Evolutionary conservation across 2,888 invertebrate genomes (phyloP).

Genomic region (Drosophila barbarae): DNA sequence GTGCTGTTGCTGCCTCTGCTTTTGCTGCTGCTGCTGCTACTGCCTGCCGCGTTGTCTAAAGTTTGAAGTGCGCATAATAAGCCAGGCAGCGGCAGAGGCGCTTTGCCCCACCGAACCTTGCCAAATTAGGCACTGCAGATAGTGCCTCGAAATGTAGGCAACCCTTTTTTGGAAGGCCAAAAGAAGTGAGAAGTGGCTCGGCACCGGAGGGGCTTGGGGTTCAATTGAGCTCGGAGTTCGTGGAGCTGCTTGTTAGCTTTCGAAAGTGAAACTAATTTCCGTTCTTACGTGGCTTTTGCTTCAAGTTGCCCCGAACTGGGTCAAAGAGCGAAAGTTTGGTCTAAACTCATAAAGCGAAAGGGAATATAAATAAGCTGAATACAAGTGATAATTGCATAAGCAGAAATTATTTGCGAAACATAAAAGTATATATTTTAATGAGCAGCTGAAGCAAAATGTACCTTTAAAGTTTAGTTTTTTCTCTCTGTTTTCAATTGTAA

Average conservation of each 20-base stretch:
- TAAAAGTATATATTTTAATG: neutral
- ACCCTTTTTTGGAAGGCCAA: conserved; percentile 33
- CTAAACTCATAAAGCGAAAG: conserved; percentile 4
- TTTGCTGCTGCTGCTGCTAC: conserved; percentile 23
- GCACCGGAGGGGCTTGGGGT: neutral
- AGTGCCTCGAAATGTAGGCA: conserved; percentile 53
- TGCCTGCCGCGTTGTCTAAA: conserved; percentile 64
- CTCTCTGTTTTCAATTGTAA: no score
- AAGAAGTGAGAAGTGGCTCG: neutral
- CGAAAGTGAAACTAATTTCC: conserved; percentile 61
- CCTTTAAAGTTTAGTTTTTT: no score
- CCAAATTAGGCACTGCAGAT: conserved; percentile 69
- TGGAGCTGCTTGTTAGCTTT: conserved; percentile 43
- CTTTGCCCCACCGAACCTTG: conserved; percentile 45
- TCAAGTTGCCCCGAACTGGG: conserved; percentile 31
- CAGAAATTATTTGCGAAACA: neutral
- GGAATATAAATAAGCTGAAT: conserved; percentile 8
- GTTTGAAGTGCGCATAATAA: conserved; percentile 75
- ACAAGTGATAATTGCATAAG: conserved; percentile 9
- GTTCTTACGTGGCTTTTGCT: conserved; percentile 36
- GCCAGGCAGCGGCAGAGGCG: conserved; percentile 45
- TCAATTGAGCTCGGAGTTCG: conserved; percentile 16
- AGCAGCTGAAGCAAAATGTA: neutral
- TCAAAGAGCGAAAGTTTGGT: conserved; percentile 22
- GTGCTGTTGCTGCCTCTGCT: conserved; percentile 31